These are phyloP conservation scores for Silurus meridionalis DNA, from an alignment of 2,113 vertebrate species.

Conservation along the genomic window DNA sequence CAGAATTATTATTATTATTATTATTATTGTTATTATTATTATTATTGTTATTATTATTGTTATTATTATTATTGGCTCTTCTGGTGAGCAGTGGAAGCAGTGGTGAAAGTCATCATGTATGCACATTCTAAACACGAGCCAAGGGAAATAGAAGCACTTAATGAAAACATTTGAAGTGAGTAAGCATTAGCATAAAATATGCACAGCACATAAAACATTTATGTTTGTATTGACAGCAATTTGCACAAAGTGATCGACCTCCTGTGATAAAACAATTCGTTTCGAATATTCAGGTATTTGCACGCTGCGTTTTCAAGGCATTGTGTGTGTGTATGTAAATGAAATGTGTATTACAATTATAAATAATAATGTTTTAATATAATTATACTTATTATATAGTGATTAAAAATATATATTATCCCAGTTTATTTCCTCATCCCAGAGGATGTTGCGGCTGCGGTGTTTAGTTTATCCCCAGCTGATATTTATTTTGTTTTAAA, in stretches of 20 bases:
- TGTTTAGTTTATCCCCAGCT: constrained; percentile 56
- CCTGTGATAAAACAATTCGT: constrained; percentile 14
- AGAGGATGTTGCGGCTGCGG: constrained; percentile 59
- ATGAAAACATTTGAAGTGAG: constrained; percentile 37
- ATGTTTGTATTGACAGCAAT: constrained; percentile 19
- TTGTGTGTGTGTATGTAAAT: constrained; percentile 39
- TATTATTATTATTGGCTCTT: constrained; percentile 4
- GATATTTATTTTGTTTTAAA: constrained; percentile 60
- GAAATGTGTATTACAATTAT: not conserved
- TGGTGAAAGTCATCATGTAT: constrained; percentile 22
- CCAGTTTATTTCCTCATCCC: constrained; percentile 61
- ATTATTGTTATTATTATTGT: constrained; percentile 4
- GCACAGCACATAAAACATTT: constrained; percentile 27
- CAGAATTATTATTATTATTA: not conserved
- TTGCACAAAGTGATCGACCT: constrained; percentile 23
- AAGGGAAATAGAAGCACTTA: constrained; percentile 30
- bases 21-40: not conserved
- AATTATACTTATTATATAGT: not conserved
- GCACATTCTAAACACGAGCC: constrained; percentile 33
- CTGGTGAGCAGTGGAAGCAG: not conserved
- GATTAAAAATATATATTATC: constrained; percentile 55
- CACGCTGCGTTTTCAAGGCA: not conserved
- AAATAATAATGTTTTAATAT: not conserved
- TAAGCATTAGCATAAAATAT: constrained; percentile 47
- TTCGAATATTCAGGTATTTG: constrained; percentile 45